A percentile compares a stretch with the other conserved stretches of the same genome.
phyloP scores from a whole-genome alignment of 2,888 invertebrate species.

The Leucophenga maculata region DNA sequence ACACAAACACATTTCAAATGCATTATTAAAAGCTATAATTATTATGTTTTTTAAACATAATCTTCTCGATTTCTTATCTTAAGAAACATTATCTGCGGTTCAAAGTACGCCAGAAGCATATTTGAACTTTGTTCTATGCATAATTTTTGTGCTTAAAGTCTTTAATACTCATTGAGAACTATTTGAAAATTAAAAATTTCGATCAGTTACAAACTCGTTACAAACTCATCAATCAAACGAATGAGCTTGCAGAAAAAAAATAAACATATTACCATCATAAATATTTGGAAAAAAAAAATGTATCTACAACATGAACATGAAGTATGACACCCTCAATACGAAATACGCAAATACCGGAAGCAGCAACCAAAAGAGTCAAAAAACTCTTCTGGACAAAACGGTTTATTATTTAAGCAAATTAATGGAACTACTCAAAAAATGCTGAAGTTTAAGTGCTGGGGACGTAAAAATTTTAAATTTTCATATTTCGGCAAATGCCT shows the following conservation, averaged over 20 bases:
- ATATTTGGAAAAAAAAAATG: no score
- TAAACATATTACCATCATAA: neutral
- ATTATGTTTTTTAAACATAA: no score
- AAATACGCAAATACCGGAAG: conserved; percentile 27
- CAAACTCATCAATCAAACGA: conserved; percentile 52
- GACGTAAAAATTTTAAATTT: conserved; percentile 15
- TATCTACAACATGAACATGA: neutral
- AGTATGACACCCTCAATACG: conserved; percentile 32
- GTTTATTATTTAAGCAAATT: conserved; percentile 45
- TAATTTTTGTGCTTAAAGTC: conserved; percentile 1
- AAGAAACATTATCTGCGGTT: neutral
- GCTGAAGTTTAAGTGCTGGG: neutral
- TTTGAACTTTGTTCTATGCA: conserved; percentile 10
- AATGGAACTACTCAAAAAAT: conserved; percentile 48
- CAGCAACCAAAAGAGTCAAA: conserved; percentile 27
- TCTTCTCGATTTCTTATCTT: neutral
- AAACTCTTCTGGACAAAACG: conserved; percentile 47
- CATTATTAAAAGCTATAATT: no score
- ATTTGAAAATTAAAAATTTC: conserved; percentile 47
- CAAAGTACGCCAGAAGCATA: neutral
- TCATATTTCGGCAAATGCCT: neutral
- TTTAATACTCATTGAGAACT: conserved; percentile 32
- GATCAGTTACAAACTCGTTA: conserved; percentile 43
- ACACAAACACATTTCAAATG: no score
- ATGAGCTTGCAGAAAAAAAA: neutral